Conservation (phyloP, 2,113 vertebrate species). For the Malurus elegans region DNA sequence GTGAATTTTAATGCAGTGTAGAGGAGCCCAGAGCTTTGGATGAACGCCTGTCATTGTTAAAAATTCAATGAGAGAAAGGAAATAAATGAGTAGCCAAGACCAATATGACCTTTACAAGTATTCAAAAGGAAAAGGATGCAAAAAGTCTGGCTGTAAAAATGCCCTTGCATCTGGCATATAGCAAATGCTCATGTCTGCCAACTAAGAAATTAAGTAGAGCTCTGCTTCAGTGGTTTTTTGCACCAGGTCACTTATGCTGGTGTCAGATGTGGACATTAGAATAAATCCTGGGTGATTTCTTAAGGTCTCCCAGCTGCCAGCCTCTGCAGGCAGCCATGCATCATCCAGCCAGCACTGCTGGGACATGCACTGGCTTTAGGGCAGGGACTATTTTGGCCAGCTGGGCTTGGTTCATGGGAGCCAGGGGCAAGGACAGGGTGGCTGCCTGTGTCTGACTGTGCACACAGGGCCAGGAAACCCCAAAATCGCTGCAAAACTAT, state of each 20-base stretch:
- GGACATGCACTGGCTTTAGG: neutral
- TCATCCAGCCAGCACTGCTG: neutral
- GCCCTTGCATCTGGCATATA: neutral
- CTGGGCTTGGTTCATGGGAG: neutral
- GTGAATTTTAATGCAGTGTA: conserved; percentile 50
- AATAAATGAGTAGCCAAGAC: conserved; percentile 47
- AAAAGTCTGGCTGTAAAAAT: neutral
- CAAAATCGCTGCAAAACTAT: neutral
- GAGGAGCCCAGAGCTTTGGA: conserved; percentile 35
- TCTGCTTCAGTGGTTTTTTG: neutral
- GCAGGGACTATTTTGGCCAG: neutral
- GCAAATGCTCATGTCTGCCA: neutral
- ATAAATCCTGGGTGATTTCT: neutral
- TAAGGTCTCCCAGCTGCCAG: neutral
- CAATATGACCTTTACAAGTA: conserved; percentile 44
- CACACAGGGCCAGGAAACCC: neutral
- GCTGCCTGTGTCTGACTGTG: neutral
- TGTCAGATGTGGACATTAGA: neutral
- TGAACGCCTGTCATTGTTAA: conserved; percentile 38
- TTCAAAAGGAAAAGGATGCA: neutral
- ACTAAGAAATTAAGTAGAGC: neutral
- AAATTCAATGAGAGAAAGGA: conserved; percentile 51
- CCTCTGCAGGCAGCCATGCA: neutral
- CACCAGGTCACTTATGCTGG: neutral
- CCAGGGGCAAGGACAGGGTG: neutral